A percentile compares a stretch with the other conserved stretches of the same genome.
Evolutionary conservation across 2,888 invertebrate genomes (phyloP).

Genomic region (Harpalus rufipes): DNA sequence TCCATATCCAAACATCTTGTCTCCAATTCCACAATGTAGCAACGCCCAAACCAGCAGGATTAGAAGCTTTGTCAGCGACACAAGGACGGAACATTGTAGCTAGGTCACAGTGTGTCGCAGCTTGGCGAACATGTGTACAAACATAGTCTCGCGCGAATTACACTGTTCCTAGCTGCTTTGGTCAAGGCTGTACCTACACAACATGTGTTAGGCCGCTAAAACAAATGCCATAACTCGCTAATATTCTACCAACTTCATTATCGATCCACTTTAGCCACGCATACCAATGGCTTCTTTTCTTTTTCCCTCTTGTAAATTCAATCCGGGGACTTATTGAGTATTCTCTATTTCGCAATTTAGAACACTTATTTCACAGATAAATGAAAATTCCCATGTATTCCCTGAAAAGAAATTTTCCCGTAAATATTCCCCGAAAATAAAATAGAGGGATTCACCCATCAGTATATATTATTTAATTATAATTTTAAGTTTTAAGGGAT

Average conservation of each 20-base stretch:
- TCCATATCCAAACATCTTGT: too few species aligned
- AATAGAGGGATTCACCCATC: too few species aligned
- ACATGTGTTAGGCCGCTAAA: conserved; percentile 51
- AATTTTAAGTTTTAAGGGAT: too few species aligned
- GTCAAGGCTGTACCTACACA: conserved; percentile 54
- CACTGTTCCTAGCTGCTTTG: conserved; percentile 43
- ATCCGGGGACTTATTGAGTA: too few species aligned
- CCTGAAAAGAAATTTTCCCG: too few species aligned
- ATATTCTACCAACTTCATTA: conserved; percentile 34
- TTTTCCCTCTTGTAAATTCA: too few species aligned
- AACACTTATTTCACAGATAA: too few species aligned
- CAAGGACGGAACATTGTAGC: background rate
- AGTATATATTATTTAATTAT: too few species aligned
- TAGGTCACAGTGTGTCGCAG: conserved; percentile 14
- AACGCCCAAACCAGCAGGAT: background rate
- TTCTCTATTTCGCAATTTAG: too few species aligned
- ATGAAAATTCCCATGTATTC: too few species aligned
- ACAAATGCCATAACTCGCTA: conserved; percentile 47
- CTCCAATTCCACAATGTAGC: too few species aligned
- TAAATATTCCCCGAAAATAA: too few species aligned
- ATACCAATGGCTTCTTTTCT: conserved; percentile 40
- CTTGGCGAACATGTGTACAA: conserved; percentile 35
- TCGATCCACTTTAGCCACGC: conserved; percentile 22
- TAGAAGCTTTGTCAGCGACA: background rate
- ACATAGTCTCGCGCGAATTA: conserved; percentile 19